Percentiles rank a stretch among this genome's conserved stretches.
Conservation (phyloP, 2,888 invertebrate genomes). For the Drosophila engyochracea region DNA sequence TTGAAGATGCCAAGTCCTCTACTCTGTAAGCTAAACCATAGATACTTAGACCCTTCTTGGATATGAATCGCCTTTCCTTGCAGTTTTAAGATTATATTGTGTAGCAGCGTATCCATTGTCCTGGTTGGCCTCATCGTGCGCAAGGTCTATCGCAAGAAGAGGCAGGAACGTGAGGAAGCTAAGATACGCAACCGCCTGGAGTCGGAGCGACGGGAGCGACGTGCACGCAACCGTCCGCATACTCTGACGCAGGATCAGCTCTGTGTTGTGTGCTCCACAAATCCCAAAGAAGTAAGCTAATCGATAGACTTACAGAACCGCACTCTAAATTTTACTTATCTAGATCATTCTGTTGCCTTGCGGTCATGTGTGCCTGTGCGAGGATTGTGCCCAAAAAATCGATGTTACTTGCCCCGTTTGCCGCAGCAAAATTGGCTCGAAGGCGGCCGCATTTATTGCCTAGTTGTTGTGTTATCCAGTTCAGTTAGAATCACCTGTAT, state of each 20-base stretch:
- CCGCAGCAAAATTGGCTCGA: conserved; percentile 89
- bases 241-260: conserved; percentile 89
- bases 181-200: conserved; percentile 86
- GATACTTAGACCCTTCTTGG: background rate
- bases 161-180: conserved; percentile 87
- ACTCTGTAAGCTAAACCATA: conserved; percentile 87
- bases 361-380: conserved; percentile 95
- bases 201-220: conserved; percentile 88
- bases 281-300: conserved; percentile 91
- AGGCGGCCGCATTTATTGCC: conserved; percentile 91
- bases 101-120: conserved; percentile 87
- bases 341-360: conserved; percentile 94
- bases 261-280: conserved; percentile 94
- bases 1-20: conserved; percentile 90
- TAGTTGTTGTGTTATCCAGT: conserved; percentile 80
- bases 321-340: background rate
- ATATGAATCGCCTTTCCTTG: background rate
- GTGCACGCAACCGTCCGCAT: conserved; percentile 88
- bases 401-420: conserved; percentile 92
- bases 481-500: conserved; percentile 12
- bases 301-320: background rate
- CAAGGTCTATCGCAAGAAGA: conserved; percentile 86
- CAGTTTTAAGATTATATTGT: conserved; percentile 87
- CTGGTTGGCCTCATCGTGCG: conserved; percentile 87
- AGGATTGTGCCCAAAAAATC: conserved; percentile 92